Percentiles rank a stretch among this genome's conserved stretches.
Conservation (phyloP, 2,797 vertebrate species). For the Notamacropus eugenii region DNA sequence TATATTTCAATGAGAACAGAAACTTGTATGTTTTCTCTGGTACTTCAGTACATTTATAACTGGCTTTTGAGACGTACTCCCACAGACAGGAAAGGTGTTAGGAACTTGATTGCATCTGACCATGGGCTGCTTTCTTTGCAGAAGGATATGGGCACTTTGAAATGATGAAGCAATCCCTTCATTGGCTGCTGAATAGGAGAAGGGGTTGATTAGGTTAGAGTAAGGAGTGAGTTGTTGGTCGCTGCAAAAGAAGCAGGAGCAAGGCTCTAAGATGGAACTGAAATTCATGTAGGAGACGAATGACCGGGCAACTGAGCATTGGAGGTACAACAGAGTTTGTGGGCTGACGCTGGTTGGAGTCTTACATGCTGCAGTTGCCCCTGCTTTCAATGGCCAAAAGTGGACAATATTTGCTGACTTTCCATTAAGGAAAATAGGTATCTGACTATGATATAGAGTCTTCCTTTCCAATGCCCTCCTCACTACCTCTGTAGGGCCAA, state of each 20-base stretch:
- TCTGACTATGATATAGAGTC: background rate
- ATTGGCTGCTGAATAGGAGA: background rate
- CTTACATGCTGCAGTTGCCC: background rate
- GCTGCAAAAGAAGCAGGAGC: background rate
- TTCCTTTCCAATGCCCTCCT: background rate
- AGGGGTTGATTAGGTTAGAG: background rate
- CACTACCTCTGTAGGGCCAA: background rate
- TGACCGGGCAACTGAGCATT: background rate
- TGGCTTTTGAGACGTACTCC: background rate
- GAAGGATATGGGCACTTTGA: background rate
- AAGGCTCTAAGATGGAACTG: background rate
- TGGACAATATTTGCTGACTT: background rate
- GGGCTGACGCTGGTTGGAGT: background rate
- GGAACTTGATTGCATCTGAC: background rate
- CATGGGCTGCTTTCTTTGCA: background rate
- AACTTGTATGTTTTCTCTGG: slow-evolving; percentile 57
- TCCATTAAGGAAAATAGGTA: background rate
- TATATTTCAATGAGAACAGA: slow-evolving; percentile 66
- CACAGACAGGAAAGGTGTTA: background rate
- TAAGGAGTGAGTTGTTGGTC: background rate
- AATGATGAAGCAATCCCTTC: background rate
- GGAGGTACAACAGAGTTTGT: background rate
- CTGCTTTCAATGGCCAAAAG: background rate
- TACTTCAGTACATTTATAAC: background rate
- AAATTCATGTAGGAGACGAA: background rate